Base-by-base conservation (phyloP, 2,113 vertebrate genomes). In the Crypturellus undulatus region DNA sequence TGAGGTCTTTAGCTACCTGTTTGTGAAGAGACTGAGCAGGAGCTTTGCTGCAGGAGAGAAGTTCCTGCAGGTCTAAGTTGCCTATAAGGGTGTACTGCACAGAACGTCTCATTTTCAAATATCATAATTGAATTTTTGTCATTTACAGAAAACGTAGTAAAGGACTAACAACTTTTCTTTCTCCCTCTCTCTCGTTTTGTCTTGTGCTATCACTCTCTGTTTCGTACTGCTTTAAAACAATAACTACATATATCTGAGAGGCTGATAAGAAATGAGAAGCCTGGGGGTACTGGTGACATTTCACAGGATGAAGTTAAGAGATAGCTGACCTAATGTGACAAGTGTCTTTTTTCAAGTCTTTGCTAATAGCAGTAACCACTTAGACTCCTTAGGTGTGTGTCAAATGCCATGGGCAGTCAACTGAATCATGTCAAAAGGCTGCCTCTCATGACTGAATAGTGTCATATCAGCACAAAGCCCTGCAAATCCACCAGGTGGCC, bases 311-410 rank as follows among this genome's bases (percentile, higher is more conserved):
- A 80, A 97, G 96, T 93, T 95, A 95, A 96, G 94, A 97, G 96
- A 96, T 80, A 96, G 90, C 91, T 97, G 95, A 96, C 93, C 93
- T 96, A 93, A 93, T 92, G 95, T 97, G 93, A 96, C 95, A 96
- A 96, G 96, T 89, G 92, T 95, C 92, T 94, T 94, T 97, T 97
- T 97, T 93, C 94, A 98, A 96, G 94, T 95, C 96, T 96, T 96
- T 95, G 94, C 96, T 97, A 97, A 97, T 96, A 97, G 95, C 96
- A 94, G 95, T 69, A 95, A 94, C 95, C 95, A 97, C 95, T 97
- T 97, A 97, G 80, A 75, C 84, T 95, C 85, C 90, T 94, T 96
- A 96, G 93, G 89, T 96, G 84, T 91, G 76, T 93, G 95, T 96
- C 95, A 96, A 94, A 96, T 97, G 94, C 92, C 92, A 93, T 22